Evolutionary conservation across 2,888 invertebrate species (phyloP), one percentile per base, ranked within the genome.

Genomic region (Dolichopus griseipennis): DNA sequence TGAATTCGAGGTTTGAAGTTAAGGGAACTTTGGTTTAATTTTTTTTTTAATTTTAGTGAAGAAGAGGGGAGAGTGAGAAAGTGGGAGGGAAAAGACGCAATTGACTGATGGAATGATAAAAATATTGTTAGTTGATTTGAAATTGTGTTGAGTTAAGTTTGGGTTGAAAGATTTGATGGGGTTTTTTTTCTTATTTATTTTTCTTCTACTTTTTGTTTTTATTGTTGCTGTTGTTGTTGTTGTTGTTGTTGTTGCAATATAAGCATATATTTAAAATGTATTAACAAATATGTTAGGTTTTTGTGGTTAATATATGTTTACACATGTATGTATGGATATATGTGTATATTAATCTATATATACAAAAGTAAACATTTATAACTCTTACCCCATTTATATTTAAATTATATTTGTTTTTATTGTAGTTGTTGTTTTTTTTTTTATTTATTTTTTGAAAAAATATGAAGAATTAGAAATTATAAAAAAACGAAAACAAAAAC

Each of bases 261-360:
- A 37, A 62, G 62, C 22, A 64, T 21, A 18, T 27, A 27, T 34
- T 65, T n/a, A 65, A 20, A 65, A 65, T 41, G 65, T 65, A 65
- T 33, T 65, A 41, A 34, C 27, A 20, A 65, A 34, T 33, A 65
- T 37, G 33, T 20, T 27, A n/a, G 20, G 65, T 37, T n/a, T 62
- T 34, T 66, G 52, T 34, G 27, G 61, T 37, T 52, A 18, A 12
- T 27, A 27, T 64, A 33, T 27, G 21, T 4, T 20, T 64, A 64
- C 18, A 64, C 18, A 65, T 65, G 37, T 65, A 65, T 34, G 18
- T 34, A 65, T 65, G 33, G 8, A 27, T 33, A 65, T 34, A 65
- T 33, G 33, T 65, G 12, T 34, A 33, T 34, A 34, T 33, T 65
- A 15, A 33, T 65, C n/a, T 12, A 27, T 21, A 33, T 64, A 21